Base-by-base conservation (phyloP, 2,113 vertebrate genomes). In the Hiodon alosoides region DNA sequence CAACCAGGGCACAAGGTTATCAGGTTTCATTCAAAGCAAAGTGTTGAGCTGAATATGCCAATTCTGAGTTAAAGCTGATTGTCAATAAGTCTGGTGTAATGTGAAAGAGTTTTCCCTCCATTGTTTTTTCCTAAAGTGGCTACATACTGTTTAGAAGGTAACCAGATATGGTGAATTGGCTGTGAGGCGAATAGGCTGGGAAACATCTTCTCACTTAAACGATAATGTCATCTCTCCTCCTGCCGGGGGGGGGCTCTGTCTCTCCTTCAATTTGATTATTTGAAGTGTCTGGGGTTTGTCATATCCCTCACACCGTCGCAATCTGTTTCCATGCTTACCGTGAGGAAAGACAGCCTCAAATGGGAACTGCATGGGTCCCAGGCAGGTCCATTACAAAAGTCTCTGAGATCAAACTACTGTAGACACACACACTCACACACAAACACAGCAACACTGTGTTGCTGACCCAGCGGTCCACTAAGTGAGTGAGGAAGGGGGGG, bases 241-340 rank as follows among this genome's bases (percentile, higher is more conserved):
- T 5, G 67, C 50, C n/a, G 84, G 89, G 86, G 87, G 83, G 71
- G 80, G 83, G 79, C 81, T 87, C 77, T 69, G 83, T 88, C 89
- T 88, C 87, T 85, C 87, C 84, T 85, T 84, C 82, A 79, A 86
- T 89, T 90, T 83, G 89, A 90, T 90, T 88, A 89, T 90, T 89
- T 87, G 89, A 86, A 84, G 84, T 17, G 76, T 87, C 87, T 90
- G 51, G 86, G 86, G 87, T 87, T 87, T 84, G 88, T 90, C 88
- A 88, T 86, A 31, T 31, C 31, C 31, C 31, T 31, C 31, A 31
- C 31, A 31, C 31, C 31, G 2, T 31, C 31, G 31, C 31, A 31
- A 31, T 31, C 31, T 31, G 31, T 31, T 31, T 31, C 31, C 31
- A 31, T 31, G 31, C 31, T 31, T 31, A 31, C 31, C 31, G 31